Evolutionary conservation across 2,888 invertebrate genomes (phyloP).

Genomic region (Sinotaia quadrata): DNA sequence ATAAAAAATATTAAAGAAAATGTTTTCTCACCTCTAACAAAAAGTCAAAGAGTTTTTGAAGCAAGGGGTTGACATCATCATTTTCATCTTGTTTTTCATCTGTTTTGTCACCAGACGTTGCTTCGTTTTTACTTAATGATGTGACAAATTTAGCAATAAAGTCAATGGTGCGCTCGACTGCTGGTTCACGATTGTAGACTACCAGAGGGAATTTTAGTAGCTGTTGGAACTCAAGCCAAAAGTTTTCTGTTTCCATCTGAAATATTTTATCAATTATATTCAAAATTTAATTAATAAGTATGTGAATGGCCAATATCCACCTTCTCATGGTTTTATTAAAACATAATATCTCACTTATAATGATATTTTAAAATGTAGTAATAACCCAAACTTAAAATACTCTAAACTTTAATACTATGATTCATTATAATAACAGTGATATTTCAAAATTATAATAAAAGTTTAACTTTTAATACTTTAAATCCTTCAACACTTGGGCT

Average conservation of each 20-base stretch:
- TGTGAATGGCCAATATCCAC: conserved; percentile 3
- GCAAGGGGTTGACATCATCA: conserved; percentile 74
- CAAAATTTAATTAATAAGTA: neutral
- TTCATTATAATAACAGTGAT: no score
- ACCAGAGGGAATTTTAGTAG: conserved; percentile 79
- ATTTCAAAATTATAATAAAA: no score
- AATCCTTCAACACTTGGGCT: no score
- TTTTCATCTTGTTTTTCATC: conserved; percentile 72
- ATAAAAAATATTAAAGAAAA: conserved; percentile 1
- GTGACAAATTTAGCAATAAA: conserved; percentile 83
- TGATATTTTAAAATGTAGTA: neutral
- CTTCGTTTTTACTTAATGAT: conserved; percentile 60
- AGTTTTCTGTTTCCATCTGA: conserved; percentile 76
- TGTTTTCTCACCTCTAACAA: conserved; percentile 76
- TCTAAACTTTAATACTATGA: no score
- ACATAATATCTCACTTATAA: neutral
- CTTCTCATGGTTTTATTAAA: neutral
- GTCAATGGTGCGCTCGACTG: conserved; percentile 80
- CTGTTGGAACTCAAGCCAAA: conserved; percentile 79
- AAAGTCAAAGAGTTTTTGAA: conserved; percentile 78
- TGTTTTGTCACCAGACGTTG: conserved; percentile 29
- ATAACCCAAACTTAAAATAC: no score
- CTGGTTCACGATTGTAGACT: conserved; percentile 80
- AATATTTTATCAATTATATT: conserved; percentile 43
- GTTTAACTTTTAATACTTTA: no score